A percentile compares a stretch with the other conserved stretches of the same genome.
Conservation (phyloP, 64 coral and sea anemone genomes). For the Montipora capricornis region DNA sequence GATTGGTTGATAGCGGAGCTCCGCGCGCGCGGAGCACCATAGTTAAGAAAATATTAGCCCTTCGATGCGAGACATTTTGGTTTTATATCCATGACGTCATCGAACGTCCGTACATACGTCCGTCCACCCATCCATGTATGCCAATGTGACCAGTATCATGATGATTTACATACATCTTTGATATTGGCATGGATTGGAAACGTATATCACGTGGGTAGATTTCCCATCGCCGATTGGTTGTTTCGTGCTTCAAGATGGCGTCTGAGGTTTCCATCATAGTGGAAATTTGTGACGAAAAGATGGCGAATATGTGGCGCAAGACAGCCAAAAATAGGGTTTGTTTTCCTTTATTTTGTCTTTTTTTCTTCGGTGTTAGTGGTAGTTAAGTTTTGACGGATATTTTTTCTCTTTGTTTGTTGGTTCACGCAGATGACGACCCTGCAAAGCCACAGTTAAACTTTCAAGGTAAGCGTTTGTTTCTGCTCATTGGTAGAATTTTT, state of each 20-base stretch:
- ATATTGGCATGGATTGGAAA: background rate
- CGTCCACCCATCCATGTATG: too few species aligned
- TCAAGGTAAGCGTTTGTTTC: background rate
- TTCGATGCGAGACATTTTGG: too few species aligned
- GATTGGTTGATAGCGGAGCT: too few species aligned
- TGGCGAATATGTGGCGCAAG: background rate
- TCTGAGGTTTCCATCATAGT: conserved; percentile 22
- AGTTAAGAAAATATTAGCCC: too few species aligned
- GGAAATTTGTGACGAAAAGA: conserved; percentile 39
- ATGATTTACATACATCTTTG: too few species aligned
- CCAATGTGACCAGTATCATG: too few species aligned
- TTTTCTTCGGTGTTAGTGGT: background rate
- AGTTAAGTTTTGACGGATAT: conserved; percentile 17
- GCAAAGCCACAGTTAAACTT: conserved; percentile 25
- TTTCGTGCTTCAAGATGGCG: conserved; percentile 27
- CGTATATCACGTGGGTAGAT: conserved; percentile 4
- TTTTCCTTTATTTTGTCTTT: conserved; percentile 14
- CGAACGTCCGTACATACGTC: too few species aligned
- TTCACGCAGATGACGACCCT: conserved; percentile 18
- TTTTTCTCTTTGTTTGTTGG: background rate
- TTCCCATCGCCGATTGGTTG: conserved; percentile 27
- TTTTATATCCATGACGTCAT: too few species aligned
- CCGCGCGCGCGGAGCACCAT: too few species aligned
- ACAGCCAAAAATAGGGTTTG: conserved; percentile 4
- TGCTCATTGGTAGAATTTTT: background rate